phyloP scores from a whole-genome alignment of 1,140 invertebrate species.

The Tribolium castaneum region DNA sequence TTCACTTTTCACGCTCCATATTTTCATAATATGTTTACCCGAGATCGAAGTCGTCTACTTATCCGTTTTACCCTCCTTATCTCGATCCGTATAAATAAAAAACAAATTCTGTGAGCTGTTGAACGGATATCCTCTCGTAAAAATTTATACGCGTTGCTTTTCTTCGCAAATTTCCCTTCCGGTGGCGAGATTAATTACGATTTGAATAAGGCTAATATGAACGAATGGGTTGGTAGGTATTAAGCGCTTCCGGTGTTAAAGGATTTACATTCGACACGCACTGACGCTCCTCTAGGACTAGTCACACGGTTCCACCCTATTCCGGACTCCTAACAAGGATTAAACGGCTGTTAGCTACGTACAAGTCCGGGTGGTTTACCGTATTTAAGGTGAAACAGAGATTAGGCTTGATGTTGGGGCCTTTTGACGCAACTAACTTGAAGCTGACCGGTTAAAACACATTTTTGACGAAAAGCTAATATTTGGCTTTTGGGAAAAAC shows the following conservation, averaged over 20 bases:
- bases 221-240: conserved; percentile 33
- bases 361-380: background rate
- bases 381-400: conserved; percentile 21
- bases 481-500: background rate
- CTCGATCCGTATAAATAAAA: conserved; percentile 7
- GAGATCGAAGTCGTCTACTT: conserved; percentile 7
- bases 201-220: conserved; percentile 26
- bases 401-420: background rate
- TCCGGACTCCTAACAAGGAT: conserved; percentile 7
- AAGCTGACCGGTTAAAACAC: background rate
- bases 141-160: background rate
- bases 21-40: conserved; percentile 24
- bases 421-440: background rate
- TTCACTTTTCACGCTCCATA: conserved; percentile 32
- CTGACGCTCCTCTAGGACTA: conserved; percentile 16
- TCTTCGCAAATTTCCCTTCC: background rate
- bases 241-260: conserved; percentile 29
- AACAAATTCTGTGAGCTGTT: background rate
- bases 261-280: conserved; percentile 16
- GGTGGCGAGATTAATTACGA: conserved; percentile 21
- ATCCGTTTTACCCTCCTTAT: background rate
- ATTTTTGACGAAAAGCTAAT: background rate
- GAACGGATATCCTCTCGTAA: background rate
- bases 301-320: conserved; percentile 31
- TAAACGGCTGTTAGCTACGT: conserved; percentile 22